Evolutionary conservation across 2,113 vertebrate species (phyloP), one percentile per base, ranked within the genome.

Genomic region (Colossoma macropomum): DNA sequence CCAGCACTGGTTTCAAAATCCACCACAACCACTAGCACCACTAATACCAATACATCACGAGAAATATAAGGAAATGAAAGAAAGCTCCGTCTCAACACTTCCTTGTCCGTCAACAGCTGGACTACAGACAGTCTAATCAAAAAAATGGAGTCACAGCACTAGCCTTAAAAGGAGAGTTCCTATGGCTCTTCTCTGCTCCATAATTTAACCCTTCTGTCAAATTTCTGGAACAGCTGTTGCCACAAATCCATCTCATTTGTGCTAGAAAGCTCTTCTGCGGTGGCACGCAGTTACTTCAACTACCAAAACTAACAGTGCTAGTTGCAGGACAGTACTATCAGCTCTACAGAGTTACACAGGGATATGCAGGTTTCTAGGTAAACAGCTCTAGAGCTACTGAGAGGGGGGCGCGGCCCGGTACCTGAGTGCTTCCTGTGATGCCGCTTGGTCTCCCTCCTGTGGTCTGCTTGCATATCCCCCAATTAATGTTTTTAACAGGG

Each of bases 391-490:
- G 60, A 62, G 27, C 88, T 86, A 83, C 32, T 59, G 75, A 86
- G 79, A 81, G 74, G 75, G 21, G 77, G 73, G 80, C 71, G 72
- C 83, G 72, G 87, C 88, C 85, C 79, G 79, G 87, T 95, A 95
- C 94, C 94, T 95, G 94, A 93, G 89, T 90, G 92, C 83, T 93
- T 91, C 91, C 93, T 90, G 93, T 93, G 90, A 90, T 93, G 88
- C 93, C 91, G 86, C 92, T 82, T 82, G 92, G 91, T 94, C 94
- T 93, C 89, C 94, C 93, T 93, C 93, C 94, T 62, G 93, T 83
- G 92, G 92, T 94, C 94, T 95, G 88, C 87, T 90, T 84, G 89
- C 87, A 90, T 86, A 88, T 89, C 85, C 89, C 54, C 89, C 89
- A 89, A 88, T 89, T 90, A 88, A 91, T 84, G 85, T 88, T 85